Evolutionary conservation across 2,797 vertebrate species (phyloP), one percentile per base, ranked within the genome.

Genomic region (Mallotus villosus): DNA sequence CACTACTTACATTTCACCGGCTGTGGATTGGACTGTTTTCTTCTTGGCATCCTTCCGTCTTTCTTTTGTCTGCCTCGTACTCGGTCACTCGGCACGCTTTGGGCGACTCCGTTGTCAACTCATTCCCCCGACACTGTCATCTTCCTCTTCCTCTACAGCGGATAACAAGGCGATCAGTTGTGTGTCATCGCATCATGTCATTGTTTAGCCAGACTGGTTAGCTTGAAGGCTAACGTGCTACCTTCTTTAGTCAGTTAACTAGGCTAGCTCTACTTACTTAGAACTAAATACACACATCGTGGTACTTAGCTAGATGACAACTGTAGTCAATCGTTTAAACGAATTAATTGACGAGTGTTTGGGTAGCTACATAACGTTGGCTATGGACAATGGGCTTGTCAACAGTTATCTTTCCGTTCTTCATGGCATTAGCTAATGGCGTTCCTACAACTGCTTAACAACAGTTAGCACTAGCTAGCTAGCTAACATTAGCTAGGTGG

Each of bases 11-110:
- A 77, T 92, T 96, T 96, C 71, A 96, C 94, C 64, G 95, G 95
- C 85, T 96, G 95, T 1, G 95, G 95, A 88, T 96, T 94, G 72
- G 94, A 94, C 41, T 96, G 95, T 83, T 96, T 96, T 77, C 95
- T 93, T 85, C 95, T 92, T 82, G 95, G 95, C 95, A 96, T 96
- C 78, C 22, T 67, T n/a, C 62, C 29, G 21, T 59, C 24, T 7
- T 72, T 91, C 71, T 65, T 65, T 68, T 37, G 11, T 59, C 21
- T 59, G 29, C 5, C 71, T 51, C 70, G 46, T 78, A 53, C 84
- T 82, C 76, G 78, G 76, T 80, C 32, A 34, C 32, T 34, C 32
- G 32, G 32, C 32, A 34, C 32, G 32, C 5, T 85, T 82, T 82
- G 55, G 68, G 75, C 71, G 69, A 76, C 86, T 71, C 58, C 82